These are phyloP conservation scores for Bombus consobrinus DNA, from an alignment of 1,140 invertebrate species.

Conservation along the genomic window DNA sequence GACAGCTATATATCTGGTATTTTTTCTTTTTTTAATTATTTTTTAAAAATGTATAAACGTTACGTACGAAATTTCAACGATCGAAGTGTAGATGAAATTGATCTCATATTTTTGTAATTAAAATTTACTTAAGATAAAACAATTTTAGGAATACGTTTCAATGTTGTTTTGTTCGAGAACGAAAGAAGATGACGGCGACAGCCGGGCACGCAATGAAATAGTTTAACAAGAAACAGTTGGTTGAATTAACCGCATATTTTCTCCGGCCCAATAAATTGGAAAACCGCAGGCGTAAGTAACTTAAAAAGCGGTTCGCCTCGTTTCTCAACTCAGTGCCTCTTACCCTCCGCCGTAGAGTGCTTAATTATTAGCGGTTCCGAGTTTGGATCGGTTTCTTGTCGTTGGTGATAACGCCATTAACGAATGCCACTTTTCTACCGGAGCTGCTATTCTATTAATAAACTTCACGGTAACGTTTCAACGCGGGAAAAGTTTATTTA, in stretches of 20 bases:
- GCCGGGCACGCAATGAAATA: background rate
- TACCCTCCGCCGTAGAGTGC: constrained; percentile 1
- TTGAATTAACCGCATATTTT: constrained; percentile 16
- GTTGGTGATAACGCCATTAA: background rate
- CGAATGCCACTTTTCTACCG: background rate
- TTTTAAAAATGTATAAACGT: background rate
- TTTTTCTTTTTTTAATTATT: background rate
- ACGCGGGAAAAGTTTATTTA: background rate
- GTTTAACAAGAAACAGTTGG: background rate
- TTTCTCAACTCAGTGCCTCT: constrained; percentile 25
- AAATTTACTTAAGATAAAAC: background rate
- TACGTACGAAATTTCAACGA: background rate
- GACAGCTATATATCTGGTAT: no score
- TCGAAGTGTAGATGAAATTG: background rate
- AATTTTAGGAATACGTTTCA: no score
- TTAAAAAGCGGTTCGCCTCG: constrained; percentile 32
- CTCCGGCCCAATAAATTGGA: constrained; percentile 3
- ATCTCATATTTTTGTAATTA: background rate
- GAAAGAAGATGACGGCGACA: background rate
- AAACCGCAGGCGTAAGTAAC: constrained; percentile 35
- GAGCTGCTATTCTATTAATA: background rate
- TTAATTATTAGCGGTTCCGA: constrained; percentile 43
- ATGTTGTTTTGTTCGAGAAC: background rate
- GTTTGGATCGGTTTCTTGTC: constrained; percentile 31
- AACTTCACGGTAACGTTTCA: background rate